Evolutionary conservation across 2,797 vertebrate species (phyloP).

Genomic region (Urosaurus nigricauda): DNA sequence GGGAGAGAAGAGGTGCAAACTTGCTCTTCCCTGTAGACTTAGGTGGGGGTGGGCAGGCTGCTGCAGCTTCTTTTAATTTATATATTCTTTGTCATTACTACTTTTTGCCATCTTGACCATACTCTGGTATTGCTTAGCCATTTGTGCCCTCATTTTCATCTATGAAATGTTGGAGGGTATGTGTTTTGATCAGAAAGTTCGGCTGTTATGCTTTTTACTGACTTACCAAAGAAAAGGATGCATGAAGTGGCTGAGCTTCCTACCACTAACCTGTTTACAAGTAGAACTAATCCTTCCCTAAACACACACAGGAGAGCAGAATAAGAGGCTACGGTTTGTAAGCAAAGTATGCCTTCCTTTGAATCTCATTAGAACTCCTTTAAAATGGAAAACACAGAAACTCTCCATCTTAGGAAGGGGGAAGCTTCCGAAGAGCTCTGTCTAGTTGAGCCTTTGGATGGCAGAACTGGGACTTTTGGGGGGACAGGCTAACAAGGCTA

Average conservation of each 20-base stretch:
- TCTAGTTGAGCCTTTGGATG: background rate
- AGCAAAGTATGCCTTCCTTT: background rate
- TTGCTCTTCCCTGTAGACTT: no score
- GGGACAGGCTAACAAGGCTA: background rate
- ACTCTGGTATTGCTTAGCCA: no score
- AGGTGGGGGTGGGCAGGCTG: no score
- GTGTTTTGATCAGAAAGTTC: background rate
- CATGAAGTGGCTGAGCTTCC: background rate
- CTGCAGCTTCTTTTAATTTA: no score
- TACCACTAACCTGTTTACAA: background rate
- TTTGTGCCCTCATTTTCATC: no score
- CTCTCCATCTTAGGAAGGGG: background rate
- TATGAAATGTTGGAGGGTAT: background rate
- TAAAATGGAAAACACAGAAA: background rate
- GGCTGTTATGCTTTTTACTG: background rate
- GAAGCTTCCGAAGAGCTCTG: background rate
- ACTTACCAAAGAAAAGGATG: background rate
- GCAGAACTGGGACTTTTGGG: background rate
- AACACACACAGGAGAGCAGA: background rate
- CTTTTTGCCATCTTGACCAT: no score
- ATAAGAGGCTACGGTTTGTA: no score
- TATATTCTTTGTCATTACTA: no score
- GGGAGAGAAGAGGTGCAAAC: no score
- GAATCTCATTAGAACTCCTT: background rate
- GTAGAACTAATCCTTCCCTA: background rate